Evolutionary conservation across 2,888 invertebrate species (phyloP).

Genomic region (Iphiclides podalirius): DNA sequence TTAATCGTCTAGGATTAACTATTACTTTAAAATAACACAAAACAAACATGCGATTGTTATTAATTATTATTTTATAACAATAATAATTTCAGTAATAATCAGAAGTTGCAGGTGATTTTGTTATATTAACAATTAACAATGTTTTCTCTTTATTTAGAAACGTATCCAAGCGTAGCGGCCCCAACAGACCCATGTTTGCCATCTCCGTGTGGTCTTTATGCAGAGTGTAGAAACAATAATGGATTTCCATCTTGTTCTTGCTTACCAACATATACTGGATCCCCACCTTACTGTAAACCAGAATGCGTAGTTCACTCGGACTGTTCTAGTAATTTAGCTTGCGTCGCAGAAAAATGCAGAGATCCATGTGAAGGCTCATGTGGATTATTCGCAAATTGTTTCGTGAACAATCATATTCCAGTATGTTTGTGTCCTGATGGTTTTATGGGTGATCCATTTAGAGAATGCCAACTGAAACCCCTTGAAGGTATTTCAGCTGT

Average conservation of each 20-base stretch:
- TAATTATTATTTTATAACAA: no score
- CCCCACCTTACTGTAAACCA: conserved; percentile 82
- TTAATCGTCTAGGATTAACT: no score
- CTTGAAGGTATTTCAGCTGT: conserved; percentile 55
- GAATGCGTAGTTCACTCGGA: conserved; percentile 84
- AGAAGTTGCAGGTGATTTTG: no score
- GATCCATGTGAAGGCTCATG: conserved; percentile 86
- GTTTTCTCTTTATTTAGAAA: conserved; percentile 40
- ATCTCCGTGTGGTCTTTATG: conserved; percentile 86
- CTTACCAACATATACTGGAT: conserved; percentile 82
- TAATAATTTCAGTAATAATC: no score
- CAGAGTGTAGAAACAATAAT: conserved; percentile 86
- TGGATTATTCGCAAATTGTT: conserved; percentile 83
- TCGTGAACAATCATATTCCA: conserved; percentile 85
- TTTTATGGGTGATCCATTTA: conserved; percentile 86
- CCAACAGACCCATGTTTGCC: conserved; percentile 84
- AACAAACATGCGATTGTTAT: no score
- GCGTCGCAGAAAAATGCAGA: conserved; percentile 83
- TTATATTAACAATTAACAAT: no score
- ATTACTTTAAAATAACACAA: no score
- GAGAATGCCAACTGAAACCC: conserved; percentile 79
- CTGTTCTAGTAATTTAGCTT: conserved; percentile 83
- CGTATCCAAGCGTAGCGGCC: conserved; percentile 48
- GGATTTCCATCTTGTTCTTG: conserved; percentile 86
- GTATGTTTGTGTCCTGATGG: conserved; percentile 85